Evolutionary conservation across 2,888 invertebrate species (phyloP).

Genomic region (Lymantria monacha): DNA sequence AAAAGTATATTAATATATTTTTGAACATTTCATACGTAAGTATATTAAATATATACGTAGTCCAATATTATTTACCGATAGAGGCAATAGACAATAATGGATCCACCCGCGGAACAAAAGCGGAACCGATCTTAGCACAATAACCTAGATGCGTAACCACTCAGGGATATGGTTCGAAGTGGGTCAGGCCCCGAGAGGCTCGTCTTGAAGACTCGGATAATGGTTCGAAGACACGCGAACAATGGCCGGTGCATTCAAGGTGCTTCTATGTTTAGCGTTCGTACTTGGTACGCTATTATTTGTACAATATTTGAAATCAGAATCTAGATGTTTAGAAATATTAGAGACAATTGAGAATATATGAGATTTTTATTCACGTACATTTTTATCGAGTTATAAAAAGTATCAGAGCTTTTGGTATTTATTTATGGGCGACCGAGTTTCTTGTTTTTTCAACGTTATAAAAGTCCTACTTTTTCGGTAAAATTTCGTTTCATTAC

Average conservation of each 20-base stretch:
- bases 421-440: too few species aligned
- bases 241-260: constrained; percentile 45
- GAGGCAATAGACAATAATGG: constrained; percentile 2
- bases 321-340: constrained; percentile 1
- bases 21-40: too few species aligned
- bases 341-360: too few species aligned
- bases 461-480: too few species aligned
- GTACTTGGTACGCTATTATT: constrained; percentile 35
- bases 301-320: constrained; percentile 23
- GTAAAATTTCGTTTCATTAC: too few species aligned
- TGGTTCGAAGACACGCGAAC: constrained; percentile 64
- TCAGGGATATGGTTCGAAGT: constrained; percentile 66
- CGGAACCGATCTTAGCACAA: constrained; percentile 44
- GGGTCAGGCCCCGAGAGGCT: constrained; percentile 69
- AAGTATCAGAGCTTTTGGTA: too few species aligned
- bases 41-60: too few species aligned
- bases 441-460: too few species aligned
- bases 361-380: too few species aligned
- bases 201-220: constrained; percentile 47
- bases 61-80: too few species aligned
- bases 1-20: too few species aligned
- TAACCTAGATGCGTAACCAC: constrained; percentile 74
- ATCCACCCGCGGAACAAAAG: constrained; percentile 21
- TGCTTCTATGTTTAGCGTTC: constrained; percentile 36
- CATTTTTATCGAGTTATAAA: too few species aligned